Percentiles rank a stretch among this genome's conserved stretches.
These are phyloP conservation scores for Tragelaphus strepsiceros DNA, from an alignment of 2,113 vertebrate species.

Conservation along the genomic window DNA sequence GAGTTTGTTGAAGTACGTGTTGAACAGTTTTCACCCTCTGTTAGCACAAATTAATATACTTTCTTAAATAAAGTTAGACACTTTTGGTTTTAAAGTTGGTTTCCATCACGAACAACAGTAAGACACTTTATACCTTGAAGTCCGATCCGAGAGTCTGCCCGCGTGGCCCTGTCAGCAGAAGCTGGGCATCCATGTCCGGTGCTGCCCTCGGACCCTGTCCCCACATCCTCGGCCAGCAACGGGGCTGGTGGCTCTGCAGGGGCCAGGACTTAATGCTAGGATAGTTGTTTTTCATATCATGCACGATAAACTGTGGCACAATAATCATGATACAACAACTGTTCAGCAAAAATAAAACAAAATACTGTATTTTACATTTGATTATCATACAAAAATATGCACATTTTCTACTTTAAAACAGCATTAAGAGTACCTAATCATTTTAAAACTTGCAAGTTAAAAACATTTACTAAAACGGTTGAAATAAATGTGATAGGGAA, in stretches of 20 bases:
- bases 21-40: constrained; percentile 48
- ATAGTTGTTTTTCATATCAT: background rate
- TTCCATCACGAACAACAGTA: constrained; percentile 54
- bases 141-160: background rate
- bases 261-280: background rate
- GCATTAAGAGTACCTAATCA: constrained; percentile 66
- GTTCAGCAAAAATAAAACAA: constrained; percentile 17
- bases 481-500: constrained; percentile 35
- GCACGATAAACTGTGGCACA: constrained; percentile 25
- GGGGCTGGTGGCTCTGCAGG: background rate
- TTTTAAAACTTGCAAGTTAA: constrained; percentile 18
- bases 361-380: background rate
- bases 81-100: constrained; percentile 71
- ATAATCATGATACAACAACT: constrained; percentile 41
- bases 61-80: constrained; percentile 64
- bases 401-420: constrained; percentile 61
- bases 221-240: background rate
- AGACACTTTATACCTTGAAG: constrained; percentile 46
- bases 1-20: constrained; percentile 43
- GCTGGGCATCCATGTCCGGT: background rate
- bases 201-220: background rate
- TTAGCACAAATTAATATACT: constrained; percentile 50
- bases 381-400: constrained; percentile 59
- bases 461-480: background rate
- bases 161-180: accelerated